Evolutionary conservation across 92 coral and sea anemone species (phyloP).

Genomic region (Siderastrea radians): DNA sequence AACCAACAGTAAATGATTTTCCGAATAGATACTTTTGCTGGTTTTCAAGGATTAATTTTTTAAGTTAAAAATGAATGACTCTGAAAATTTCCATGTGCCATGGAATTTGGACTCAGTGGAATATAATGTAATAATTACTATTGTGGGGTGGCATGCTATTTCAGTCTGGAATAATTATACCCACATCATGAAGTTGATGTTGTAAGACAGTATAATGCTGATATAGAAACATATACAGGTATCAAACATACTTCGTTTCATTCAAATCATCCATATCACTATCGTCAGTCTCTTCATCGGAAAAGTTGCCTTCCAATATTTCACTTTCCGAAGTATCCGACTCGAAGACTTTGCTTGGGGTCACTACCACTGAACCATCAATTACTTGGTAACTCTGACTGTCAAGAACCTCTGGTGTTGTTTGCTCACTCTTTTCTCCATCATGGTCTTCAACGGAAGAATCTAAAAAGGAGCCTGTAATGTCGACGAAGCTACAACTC

Average conservation of each 20-base stretch:
- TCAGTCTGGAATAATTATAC: too few species aligned
- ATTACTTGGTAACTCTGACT: constrained; percentile 2
- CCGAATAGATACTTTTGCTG: too few species aligned
- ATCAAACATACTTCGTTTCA: constrained; percentile 12
- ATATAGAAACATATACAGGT: too few species aligned
- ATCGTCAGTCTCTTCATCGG: not conserved
- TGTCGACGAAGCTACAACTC: not conserved
- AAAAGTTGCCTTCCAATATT: not conserved
- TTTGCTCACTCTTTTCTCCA: not conserved
- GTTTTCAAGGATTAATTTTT: too few species aligned
- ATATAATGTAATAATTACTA: too few species aligned
- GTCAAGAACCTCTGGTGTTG: not conserved
- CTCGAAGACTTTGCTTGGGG: constrained; percentile 12
- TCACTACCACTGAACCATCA: constrained; percentile 26
- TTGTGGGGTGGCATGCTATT: too few species aligned
- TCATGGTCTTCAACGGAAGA: not conserved
- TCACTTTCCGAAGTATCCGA: not conserved
- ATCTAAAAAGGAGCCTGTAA: constrained; percentile 15
- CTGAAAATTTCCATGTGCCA: too few species aligned
- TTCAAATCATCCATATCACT: not conserved
- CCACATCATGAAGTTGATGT: too few species aligned
- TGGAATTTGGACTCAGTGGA: too few species aligned
- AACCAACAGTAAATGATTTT: too few species aligned
- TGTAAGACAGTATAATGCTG: too few species aligned
- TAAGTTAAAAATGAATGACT: too few species aligned